phyloP scores from a whole-genome alignment of 2,113 vertebrate genomes.

The Aphyosemion australe region DNA sequence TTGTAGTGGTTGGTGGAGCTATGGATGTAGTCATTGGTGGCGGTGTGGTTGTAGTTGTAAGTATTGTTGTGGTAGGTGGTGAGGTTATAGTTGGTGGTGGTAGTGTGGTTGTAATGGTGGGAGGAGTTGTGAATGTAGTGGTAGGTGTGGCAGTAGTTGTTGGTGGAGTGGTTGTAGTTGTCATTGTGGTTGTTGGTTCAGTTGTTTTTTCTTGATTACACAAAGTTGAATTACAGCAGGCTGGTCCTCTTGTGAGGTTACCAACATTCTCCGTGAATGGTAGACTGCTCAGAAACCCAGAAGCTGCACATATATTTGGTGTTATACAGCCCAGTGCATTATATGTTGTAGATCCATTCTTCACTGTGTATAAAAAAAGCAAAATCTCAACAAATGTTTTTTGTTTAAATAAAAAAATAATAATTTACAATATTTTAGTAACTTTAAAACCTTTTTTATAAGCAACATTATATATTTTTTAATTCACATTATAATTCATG shows the following conservation, averaged over 20 bases:
- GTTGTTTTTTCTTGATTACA: background rate
- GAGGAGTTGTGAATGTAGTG: background rate
- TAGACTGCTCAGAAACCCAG: background rate
- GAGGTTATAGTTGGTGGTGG: background rate
- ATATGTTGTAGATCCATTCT: background rate
- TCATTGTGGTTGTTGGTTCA: background rate
- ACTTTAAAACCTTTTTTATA: no score
- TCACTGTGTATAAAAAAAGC: background rate
- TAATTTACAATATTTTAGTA: no score
- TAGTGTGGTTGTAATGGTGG: background rate
- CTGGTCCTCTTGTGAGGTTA: background rate
- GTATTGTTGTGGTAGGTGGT: background rate
- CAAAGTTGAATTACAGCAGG: background rate
- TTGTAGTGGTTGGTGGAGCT: no score
- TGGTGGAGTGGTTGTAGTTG: background rate
- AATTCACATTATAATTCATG: no score
- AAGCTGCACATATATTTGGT: background rate
- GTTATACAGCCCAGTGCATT: background rate
- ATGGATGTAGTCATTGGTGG: no score
- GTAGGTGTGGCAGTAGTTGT: background rate
- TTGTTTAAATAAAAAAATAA: no score
- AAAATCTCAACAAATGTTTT: background rate
- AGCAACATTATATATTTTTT: no score
- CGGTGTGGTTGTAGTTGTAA: background rate
- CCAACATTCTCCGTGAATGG: slow-evolving; percentile 6